These are phyloP conservation scores for Pluvianellus socialis DNA, from an alignment of 2,113 vertebrate genomes.

Conservation along the genomic window DNA sequence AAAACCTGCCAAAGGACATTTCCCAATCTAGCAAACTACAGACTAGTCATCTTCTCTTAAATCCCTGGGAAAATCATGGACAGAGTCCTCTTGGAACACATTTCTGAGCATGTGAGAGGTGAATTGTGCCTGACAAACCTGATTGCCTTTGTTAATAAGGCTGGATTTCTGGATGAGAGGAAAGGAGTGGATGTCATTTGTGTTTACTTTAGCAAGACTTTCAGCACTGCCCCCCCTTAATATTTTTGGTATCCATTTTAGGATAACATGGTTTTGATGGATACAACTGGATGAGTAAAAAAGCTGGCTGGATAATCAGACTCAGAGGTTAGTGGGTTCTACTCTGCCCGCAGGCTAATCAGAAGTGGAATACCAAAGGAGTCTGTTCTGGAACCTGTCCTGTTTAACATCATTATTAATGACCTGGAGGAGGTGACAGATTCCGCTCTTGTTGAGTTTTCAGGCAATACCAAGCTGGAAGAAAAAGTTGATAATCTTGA, in stretches of 20 bases:
- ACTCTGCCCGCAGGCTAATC: not conserved
- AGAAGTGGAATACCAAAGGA: not conserved
- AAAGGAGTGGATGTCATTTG: not conserved
- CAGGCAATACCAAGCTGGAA: not conserved
- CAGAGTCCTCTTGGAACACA: not conserved
- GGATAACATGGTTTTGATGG: not conserved
- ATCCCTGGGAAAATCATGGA: not conserved
- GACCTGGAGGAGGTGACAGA: accelerated
- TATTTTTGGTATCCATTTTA: not conserved
- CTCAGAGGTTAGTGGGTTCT: not conserved
- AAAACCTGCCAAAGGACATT: not conserved
- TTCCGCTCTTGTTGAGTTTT: not conserved
- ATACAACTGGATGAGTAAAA: not conserved
- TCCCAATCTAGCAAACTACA: not conserved
- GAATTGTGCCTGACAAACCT: not conserved
- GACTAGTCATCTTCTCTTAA: not conserved
- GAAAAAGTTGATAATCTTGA: not conserved
- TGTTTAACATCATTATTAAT: not conserved
- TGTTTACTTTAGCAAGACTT: not conserved
- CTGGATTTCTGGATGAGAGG: not conserved
- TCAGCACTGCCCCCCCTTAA: not conserved
- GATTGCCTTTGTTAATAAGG: not conserved
- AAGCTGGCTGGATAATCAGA: not conserved
- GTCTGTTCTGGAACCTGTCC: not conserved
- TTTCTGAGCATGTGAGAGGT: not conserved